These are phyloP conservation scores for Cossypha caffra DNA, from an alignment of 2,797 vertebrate genomes.

Conservation along the genomic window DNA sequence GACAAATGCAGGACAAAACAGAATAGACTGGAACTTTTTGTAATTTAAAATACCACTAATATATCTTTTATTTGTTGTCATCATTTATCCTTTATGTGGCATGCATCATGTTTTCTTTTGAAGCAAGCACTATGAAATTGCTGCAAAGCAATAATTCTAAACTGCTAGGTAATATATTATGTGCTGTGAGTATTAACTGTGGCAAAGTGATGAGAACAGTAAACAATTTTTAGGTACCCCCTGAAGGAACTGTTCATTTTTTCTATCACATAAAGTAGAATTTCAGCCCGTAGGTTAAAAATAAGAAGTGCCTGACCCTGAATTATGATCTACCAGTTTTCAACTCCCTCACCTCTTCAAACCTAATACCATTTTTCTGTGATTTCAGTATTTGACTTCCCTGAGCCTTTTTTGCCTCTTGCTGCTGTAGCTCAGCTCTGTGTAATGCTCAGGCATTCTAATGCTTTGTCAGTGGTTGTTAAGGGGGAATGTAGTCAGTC, in stretches of 20 bases:
- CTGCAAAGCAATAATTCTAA: constrained; percentile 63
- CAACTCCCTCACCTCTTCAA: constrained; percentile 7
- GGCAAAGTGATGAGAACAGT: constrained; percentile 60
- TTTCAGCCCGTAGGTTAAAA: constrained; percentile 39
- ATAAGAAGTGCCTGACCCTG: constrained; percentile 29
- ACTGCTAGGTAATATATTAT: constrained; percentile 56
- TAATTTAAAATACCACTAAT: not conserved
- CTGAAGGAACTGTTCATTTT: constrained; percentile 55
- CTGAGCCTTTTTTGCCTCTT: not conserved
- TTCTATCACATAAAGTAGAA: constrained; percentile 31
- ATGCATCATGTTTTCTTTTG: constrained; percentile 52
- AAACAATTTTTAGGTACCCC: constrained; percentile 58
- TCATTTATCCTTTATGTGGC: constrained; percentile 18
- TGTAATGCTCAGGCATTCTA: not conserved
- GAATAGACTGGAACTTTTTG: not conserved
- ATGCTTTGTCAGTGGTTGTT: constrained; percentile 14
- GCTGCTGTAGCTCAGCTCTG: not conserved
- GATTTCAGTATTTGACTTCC: constrained; percentile 21
- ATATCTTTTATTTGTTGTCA: constrained; percentile 36
- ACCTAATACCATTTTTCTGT: not conserved
- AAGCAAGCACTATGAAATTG: constrained; percentile 43
- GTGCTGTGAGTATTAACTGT: constrained; percentile 43
- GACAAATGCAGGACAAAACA: not conserved
- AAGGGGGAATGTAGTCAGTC: not conserved
- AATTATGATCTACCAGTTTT: constrained; percentile 46